A percentile compares a stretch with the other conserved stretches of the same genome.
These are phyloP conservation scores for Folsomia manolachei DNA, from an alignment of 2,888 invertebrate genomes.

Conservation along the genomic window DNA sequence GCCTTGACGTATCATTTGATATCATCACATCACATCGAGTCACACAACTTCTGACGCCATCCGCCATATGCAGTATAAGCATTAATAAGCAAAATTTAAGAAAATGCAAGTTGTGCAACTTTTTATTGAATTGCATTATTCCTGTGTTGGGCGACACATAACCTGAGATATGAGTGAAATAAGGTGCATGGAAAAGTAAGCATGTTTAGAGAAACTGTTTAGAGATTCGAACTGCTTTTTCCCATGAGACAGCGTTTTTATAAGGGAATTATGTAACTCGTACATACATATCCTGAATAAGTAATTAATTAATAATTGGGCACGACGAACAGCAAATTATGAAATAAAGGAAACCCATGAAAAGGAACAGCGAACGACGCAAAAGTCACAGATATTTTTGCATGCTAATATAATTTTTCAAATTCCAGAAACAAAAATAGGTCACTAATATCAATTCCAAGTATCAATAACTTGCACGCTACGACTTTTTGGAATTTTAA, in stretches of 20 bases:
- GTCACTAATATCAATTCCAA: conserved; percentile 1
- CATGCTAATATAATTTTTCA: background rate
- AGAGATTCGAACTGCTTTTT: too few species aligned
- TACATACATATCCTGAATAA: too few species aligned
- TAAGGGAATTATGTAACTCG: too few species aligned
- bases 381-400: too few species aligned
- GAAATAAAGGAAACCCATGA: too few species aligned
- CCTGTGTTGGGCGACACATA: background rate
- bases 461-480: background rate
- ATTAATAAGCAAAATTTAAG: background rate
- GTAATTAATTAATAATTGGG: too few species aligned
- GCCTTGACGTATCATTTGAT: background rate
- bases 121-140: conserved; percentile 3
- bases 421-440: background rate
- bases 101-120: conserved; percentile 9
- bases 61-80: background rate
- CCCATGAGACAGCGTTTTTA: too few species aligned
- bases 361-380: too few species aligned
- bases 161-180: background rate
- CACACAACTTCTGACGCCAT: background rate
- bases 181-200: too few species aligned
- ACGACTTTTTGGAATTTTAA: background rate
- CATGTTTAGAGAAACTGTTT: too few species aligned
- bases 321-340: too few species aligned
- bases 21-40: too few species aligned